Conservation (phyloP, 2,797 vertebrate genomes). For the Coracias cyanogaster region DNA sequence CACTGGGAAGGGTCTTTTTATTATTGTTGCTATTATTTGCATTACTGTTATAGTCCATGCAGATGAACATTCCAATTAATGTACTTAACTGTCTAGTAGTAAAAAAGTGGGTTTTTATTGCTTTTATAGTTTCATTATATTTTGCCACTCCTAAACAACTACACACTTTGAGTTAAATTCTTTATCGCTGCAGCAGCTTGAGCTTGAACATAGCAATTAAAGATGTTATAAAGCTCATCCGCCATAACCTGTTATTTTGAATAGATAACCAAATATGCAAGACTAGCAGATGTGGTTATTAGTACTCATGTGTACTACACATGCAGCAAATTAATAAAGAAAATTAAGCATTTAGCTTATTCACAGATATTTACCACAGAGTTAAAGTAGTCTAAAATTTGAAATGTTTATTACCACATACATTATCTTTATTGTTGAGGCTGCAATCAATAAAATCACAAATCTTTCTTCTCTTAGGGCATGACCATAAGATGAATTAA, state of each 20-base stretch:
- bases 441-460: slow-evolving; percentile 54
- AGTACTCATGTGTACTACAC: not conserved
- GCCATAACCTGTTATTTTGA: slow-evolving; percentile 10
- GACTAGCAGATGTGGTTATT: not conserved
- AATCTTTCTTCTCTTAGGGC: slow-evolving; percentile 52
- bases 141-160: slow-evolving; percentile 6
- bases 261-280: slow-evolving; percentile 36
- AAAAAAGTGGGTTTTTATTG: not conserved
- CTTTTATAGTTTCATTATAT: not conserved
- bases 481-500: slow-evolving; percentile 26
- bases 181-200: slow-evolving; percentile 30
- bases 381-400: slow-evolving; percentile 4
- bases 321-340: slow-evolving; percentile 37
- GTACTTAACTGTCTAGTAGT: not conserved
- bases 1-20: not conserved
- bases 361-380: slow-evolving; percentile 31
- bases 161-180: slow-evolving; percentile 3
- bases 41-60: not conserved
- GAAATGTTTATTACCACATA: slow-evolving; percentile 11
- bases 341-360: slow-evolving; percentile 50
- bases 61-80: slow-evolving; percentile 21
- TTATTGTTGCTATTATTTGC: not conserved
- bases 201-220: slow-evolving; percentile 23
- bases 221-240: slow-evolving; percentile 31
- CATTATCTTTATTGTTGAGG: slow-evolving; percentile 33